Evolutionary conservation across 1,140 invertebrate genomes (phyloP).

Genomic region (Bombus affinis): DNA sequence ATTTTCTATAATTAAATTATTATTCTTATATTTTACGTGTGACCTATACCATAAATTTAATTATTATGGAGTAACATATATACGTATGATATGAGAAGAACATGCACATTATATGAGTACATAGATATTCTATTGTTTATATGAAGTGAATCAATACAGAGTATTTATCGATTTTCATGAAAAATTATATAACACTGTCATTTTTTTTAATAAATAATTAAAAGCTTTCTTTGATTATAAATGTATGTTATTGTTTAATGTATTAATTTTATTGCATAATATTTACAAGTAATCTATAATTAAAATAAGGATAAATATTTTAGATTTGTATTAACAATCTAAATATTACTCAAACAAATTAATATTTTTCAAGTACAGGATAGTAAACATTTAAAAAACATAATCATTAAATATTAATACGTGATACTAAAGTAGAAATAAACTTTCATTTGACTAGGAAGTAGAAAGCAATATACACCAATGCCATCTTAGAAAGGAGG

Average conservation of each 20-base stretch:
- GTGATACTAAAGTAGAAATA: neutral
- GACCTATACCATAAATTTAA: neutral
- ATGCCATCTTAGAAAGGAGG: slow-evolving; percentile 56
- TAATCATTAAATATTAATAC: neutral
- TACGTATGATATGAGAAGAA: no score
- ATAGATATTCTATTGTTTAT: neutral
- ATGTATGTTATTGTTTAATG: neutral
- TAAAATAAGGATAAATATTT: neutral
- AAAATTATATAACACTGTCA: neutral
- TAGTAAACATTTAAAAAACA: neutral
- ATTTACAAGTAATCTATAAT: neutral
- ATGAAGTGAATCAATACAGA: slow-evolving; percentile 24
- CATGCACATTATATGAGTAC: no score
- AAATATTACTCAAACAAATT: neutral
- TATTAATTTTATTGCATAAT: neutral
- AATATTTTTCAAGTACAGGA: neutral
- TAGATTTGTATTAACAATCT: neutral
- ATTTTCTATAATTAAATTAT: neutral
- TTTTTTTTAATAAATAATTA: neutral
- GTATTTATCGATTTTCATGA: slow-evolving; percentile 31
- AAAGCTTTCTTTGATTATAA: neutral
- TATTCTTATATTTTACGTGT: neutral
- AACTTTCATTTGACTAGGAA: slow-evolving; percentile 27
- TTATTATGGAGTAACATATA: neutral
- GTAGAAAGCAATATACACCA: slow-evolving; percentile 14